Base-by-base conservation (phyloP, 2,113 vertebrate genomes). In the Garra rufa region DNA sequence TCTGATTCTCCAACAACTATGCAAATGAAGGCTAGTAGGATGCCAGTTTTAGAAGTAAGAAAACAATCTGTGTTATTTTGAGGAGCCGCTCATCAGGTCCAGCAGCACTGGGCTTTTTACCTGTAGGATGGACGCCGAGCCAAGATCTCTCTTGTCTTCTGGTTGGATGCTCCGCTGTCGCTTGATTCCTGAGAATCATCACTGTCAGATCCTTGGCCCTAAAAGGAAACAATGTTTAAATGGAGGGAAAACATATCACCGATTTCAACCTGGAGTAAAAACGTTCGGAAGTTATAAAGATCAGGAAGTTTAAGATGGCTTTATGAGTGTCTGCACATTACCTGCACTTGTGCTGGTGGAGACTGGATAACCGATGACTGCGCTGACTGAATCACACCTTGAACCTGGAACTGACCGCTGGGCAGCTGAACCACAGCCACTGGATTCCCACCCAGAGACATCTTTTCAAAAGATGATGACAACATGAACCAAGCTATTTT, bases 341-440 rank as follows among this genome's bases (percentile, higher is more conserved):
- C 98, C 96, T 99, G 98, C 80, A 97, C 96, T 89, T 99, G 98
- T 89, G 98, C 96, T 90, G 97, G 97, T 83, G 98, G 98, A 86
- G 98, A 97, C 93, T 99, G 98, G 90, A 99, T 99, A 88, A 99
- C 98, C 28, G 98, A 99, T 2, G 97, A 96, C 93, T 99, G 98
- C 73, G 98, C 97, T 9, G 98, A 95, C 92, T 99, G 98, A 93
- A 99, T 99, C 89, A 99, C 98, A n/a, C 98, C 97, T 79, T 99
- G 98, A 83, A 99, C 98, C 91, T 99, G 98, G 85, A 98, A 96
- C 0, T 99, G 98, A 85, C 98, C 98, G 80, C 98, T 98, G 67
- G 98, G 98, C 85, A 99, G 93, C 91, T 99, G 98, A 82, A 99
- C 97, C 88, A 99, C 93, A 43, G 98, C 96, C 88, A 99, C 96